Evolutionary conservation across 2,888 invertebrate genomes (phyloP), one percentile per base, ranked within the genome.

Genomic region (Corbicula japonica): DNA sequence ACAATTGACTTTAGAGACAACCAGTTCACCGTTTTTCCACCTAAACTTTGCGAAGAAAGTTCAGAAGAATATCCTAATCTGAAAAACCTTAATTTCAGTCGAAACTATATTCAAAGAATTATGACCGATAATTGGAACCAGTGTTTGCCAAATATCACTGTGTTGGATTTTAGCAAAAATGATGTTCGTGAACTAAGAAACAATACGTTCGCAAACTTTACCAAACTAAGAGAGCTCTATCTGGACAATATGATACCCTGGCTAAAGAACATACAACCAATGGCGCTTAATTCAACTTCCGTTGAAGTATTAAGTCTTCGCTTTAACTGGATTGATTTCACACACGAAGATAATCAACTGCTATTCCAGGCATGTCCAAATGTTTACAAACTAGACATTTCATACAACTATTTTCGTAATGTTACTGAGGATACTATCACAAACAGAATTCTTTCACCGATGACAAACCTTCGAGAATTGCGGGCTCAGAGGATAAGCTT

Each of bases 91-190:
- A 60, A 48, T 28, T 21, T 70, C 3, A 46, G 15, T 18, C 32
- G 58, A 70, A 70, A 32, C 26, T 70, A 38, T 30, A 50, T 52
- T 60, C n/a, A 41, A n/a, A 54, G 21, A 32, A 28, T 56, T 5
- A 1, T 1, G 41, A 60, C 21, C 12, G 12, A 52, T 1, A 23
- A 26, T 21, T 74, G 80, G 58, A 26, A 12, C 8, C n/a, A n/a
- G n/a, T 84, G 84, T 74, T 41, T 84, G 10, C 26, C 50, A 28
- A 48, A 56, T 0, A 21, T 84, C n/a, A 38, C 26, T 4, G 23
- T 32, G 5, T 35, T 84, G 2, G 63, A 69, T 44, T 32, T 84
- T 8, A 61, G 56, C 28, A 46, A 38, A 28, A 70, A 73, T 26
- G 68, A 61, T 2, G 35, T 84, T 3, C 34, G 71, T 35, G 35